These are phyloP conservation scores for Osedax frankpressi DNA, from an alignment of 2,888 invertebrate species.

Conservation along the genomic window DNA sequence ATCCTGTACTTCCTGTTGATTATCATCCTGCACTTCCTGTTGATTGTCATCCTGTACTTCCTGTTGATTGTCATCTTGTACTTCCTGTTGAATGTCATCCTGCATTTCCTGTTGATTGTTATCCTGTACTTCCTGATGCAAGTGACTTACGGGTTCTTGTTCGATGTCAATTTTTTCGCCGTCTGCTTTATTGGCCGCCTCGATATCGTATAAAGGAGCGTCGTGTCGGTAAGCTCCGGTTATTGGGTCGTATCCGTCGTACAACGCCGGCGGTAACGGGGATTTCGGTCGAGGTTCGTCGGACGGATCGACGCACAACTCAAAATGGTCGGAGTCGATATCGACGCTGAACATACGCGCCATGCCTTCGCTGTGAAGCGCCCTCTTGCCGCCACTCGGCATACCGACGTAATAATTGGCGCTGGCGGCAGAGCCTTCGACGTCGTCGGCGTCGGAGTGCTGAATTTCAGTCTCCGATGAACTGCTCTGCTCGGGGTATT, in stretches of 20 bases:
- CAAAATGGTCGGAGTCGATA: constrained; percentile 15
- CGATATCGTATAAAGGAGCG: constrained; percentile 44
- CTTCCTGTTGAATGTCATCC: too few relatives aligned
- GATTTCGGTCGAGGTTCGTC: constrained; percentile 52
- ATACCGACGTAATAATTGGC: background rate
- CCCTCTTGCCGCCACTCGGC: background rate
- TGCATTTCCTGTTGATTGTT: background rate
- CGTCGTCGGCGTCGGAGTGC: background rate
- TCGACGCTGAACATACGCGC: background rate
- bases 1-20: too few relatives aligned
- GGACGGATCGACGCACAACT: constrained; percentile 39
- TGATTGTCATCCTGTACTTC: too few relatives aligned
- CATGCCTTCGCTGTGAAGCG: background rate
- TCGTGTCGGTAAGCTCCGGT: constrained; percentile 51
- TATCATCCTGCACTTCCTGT: background rate
- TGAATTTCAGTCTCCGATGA: background rate
- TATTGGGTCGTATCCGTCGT: constrained; percentile 18
- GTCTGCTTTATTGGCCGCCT: too few relatives aligned
- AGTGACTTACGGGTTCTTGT: background rate
- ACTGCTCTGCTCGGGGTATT: background rate
- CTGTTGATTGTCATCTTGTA: too few relatives aligned
- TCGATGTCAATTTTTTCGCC: too few relatives aligned
- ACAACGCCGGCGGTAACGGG: constrained; percentile 42
- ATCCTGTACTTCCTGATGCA: too few relatives aligned
- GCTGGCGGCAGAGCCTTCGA: background rate